Evolutionary conservation across 2,797 vertebrate species (phyloP).

Genomic region (Meda fulgida): DNA sequence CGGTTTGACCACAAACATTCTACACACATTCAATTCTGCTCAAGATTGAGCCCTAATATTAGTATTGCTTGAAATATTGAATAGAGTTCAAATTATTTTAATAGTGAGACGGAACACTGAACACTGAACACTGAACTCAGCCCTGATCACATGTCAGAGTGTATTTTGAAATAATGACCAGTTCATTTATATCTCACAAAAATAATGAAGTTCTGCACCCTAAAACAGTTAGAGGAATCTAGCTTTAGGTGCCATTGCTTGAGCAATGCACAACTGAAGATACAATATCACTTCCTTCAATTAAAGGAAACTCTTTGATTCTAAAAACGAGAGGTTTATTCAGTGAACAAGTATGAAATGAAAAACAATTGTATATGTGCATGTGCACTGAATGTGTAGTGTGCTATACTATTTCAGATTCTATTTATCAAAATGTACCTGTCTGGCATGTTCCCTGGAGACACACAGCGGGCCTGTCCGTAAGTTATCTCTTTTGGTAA

Average conservation of each 20-base stretch:
- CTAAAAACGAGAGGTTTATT: neutral
- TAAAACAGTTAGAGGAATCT: too few relatives aligned
- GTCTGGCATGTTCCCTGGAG: conserved; percentile 34
- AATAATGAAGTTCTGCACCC: neutral
- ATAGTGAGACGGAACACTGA: neutral
- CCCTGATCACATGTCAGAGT: neutral
- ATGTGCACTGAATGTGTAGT: neutral
- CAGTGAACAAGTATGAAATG: neutral
- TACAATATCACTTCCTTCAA: neutral
- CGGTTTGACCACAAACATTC: neutral
- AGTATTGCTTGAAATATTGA: neutral
- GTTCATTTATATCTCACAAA: neutral
- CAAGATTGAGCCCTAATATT: neutral
- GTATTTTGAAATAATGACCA: neutral
- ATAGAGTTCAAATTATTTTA: neutral
- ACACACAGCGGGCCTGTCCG: neutral
- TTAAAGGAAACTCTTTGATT: neutral
- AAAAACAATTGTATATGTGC: neutral
- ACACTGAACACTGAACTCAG: too few relatives aligned
- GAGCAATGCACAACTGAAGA: neutral
- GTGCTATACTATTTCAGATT: neutral
- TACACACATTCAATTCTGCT: neutral
- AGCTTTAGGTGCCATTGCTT: too few relatives aligned
- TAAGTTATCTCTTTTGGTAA: conserved; percentile 47
- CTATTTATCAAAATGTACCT: conserved; percentile 47